Base-by-base conservation (phyloP, 2,113 vertebrate species). In the Hemicordylus capensis region DNA sequence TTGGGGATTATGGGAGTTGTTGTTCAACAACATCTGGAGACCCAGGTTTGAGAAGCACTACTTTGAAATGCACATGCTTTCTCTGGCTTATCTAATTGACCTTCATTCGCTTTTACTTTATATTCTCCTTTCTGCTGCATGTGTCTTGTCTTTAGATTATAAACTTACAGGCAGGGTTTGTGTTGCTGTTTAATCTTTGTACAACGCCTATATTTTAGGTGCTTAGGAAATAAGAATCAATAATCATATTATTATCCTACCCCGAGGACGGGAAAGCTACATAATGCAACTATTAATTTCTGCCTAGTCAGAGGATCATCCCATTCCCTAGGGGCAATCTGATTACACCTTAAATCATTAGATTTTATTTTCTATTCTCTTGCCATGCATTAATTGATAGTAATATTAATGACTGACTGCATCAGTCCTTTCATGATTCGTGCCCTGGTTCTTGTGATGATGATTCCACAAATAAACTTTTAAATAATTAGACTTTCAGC, bases 271-370 rank as follows among this genome's bases (percentile, higher is more conserved):
- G n/a, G 58, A 26, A 48, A 56, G 34, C 63, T 4, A 64, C 4
- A 6, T 1, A 14, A 54, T 66, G 37, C 67, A 69, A 69, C 34
- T 22, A 20, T 19, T 42, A 19, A 20, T 63, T 31, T 37, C 37
- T 51, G 42, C 59, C n/a, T 37, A 11, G n/a, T 7, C 9, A 34
- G 59, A 73, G 9, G 34, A 28, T 39, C n/a, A 14, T 76, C 89
- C 88, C 82, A 88, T 77, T 89, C 92, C 89, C 92, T 89, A 80
- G 85, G 91, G 91, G 92, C 91, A 93, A 91, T 83, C 85, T 92
- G 90, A 92, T 93, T 93, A 93, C 90, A 94, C 84, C 90, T 88
- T 90, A 94, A 93, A 93, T 90, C 76, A 90, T 93, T 91, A 88
- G 87, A 91, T 90, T 93, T 90, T 88, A 93, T 51, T 91, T 94